A percentile compares a stretch with the other conserved stretches of the same genome.
phyloP scores from a whole-genome alignment of 2,113 vertebrate genomes.

The Clupea harengus region DNA sequence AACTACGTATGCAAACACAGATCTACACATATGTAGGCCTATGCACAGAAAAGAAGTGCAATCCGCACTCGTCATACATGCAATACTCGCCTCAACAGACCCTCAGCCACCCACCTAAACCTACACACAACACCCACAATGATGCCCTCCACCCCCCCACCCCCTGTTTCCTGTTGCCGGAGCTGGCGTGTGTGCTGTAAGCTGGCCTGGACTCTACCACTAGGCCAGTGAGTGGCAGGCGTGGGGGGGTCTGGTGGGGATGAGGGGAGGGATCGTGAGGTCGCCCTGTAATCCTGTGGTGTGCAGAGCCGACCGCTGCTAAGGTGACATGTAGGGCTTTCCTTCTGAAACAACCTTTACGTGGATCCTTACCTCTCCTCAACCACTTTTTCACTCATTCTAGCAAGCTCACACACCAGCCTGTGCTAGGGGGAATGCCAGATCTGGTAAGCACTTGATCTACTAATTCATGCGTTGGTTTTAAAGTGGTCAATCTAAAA shows the following conservation, averaged over 20 bases:
- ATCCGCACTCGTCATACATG: no score
- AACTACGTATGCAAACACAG: no score
- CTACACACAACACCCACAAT: no score
- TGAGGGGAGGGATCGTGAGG: constrained; percentile 72
- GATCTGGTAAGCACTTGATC: constrained; percentile 68
- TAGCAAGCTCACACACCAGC: not conserved
- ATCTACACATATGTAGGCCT: no score
- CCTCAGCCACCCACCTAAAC: no score
- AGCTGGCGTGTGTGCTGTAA: constrained; percentile 33
- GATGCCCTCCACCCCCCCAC: no score
- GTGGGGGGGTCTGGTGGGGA: constrained; percentile 55
- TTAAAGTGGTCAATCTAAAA: constrained; percentile 51
- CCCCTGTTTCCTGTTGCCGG: no score
- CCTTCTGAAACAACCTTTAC: constrained; percentile 55
- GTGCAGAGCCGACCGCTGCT: constrained; percentile 67
- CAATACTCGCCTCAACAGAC: no score
- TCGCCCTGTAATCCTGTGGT: constrained; percentile 80
- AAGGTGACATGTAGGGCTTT: constrained; percentile 63
- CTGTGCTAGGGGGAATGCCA: constrained; percentile 45
- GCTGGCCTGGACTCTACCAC: constrained; percentile 65
- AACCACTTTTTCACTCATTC: not conserved
- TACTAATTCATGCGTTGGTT: constrained; percentile 32
- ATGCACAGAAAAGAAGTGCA: no score
- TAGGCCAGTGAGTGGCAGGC: constrained; percentile 43
- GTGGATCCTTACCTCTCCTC: constrained; percentile 31